Evolutionary conservation across 2,797 vertebrate genomes (phyloP).

Genomic region (Avahi laniger): DNA sequence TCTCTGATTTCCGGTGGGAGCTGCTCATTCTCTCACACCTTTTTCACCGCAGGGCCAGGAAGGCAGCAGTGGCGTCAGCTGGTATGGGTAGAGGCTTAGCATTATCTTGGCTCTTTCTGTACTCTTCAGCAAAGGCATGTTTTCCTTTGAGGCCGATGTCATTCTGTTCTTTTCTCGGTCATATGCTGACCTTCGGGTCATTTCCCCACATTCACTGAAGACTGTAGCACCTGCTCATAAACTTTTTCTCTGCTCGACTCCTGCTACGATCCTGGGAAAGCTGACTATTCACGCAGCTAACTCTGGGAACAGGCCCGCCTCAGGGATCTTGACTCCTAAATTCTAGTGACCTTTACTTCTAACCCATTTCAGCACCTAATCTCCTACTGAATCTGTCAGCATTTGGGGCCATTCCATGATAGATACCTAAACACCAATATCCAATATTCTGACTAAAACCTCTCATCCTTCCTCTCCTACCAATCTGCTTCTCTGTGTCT

Average conservation of each 20-base stretch:
- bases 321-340: neutral
- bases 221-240: neutral
- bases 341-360: neutral
- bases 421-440: neutral
- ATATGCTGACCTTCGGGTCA: neutral
- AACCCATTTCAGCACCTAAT: neutral
- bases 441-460: conserved; percentile 9
- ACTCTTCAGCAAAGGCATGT: neutral
- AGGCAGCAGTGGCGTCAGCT: neutral
- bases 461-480: neutral
- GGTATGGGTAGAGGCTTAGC: neutral
- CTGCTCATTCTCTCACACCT: neutral
- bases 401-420: neutral
- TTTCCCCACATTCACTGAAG: conserved; percentile 2
- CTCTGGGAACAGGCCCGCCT: neutral
- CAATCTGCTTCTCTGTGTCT: neutral
- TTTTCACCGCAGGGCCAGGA: neutral
- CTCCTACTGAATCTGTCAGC: neutral
- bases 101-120: neutral
- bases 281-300: neutral
- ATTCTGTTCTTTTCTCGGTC: neutral
- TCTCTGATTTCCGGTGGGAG: neutral
- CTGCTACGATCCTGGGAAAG: neutral
- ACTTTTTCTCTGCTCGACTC: conserved; percentile 10
- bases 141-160: neutral